Evolutionary conservation across 2,888 invertebrate species (phyloP), one percentile per base, ranked within the genome.

Genomic region (Epiperipatus broadwayi): DNA sequence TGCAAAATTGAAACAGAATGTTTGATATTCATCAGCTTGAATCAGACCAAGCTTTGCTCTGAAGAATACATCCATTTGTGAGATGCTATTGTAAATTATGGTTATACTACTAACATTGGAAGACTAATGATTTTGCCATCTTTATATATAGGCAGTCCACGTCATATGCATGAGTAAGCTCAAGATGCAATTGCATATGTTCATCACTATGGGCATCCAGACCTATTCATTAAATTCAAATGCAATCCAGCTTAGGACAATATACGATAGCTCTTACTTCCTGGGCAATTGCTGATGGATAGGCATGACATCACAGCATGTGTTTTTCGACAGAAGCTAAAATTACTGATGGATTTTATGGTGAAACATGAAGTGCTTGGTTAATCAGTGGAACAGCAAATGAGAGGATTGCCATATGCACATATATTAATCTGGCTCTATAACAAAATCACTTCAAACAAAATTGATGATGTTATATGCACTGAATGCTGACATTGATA

Each of bases 191-290:
- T 53, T 47, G 31, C 48, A 8, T 46, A 49, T 28, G 50, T 52
- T 7, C 37, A 48, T 2, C 16, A 38, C 7, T 52, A 39, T 40
- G 50, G 51, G 15, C 44, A 46, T 20, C 52, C 52, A 2, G 48
- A 50, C 41, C 35, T 47, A n/a, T 54, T 54, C 37, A 35, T 54
- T 5, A 55, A 53, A 2, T 44, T 51, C 35, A 55, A 53, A 2
- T 51, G 50, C 32, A 55, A 52, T 41, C 50, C 53, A 8, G 43
- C 41, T 10, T 55, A 54, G 53, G 21, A 12, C n/a, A 54, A 56
- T 41, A 52, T 56, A 15, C 14, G 18, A 12, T 40, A 43, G 15
- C 42, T 44, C 19, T 43, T 54, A 1, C 33, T 40, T 5, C 43
- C 34, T n/a, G 38, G 41, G 3, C 50, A 48, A 40, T 27, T 27